Percentiles rank a stretch among this genome's conserved stretches.
phyloP scores from a whole-genome alignment of 2,797 vertebrate species.

The Phrynocephalus vlangalii region DNA sequence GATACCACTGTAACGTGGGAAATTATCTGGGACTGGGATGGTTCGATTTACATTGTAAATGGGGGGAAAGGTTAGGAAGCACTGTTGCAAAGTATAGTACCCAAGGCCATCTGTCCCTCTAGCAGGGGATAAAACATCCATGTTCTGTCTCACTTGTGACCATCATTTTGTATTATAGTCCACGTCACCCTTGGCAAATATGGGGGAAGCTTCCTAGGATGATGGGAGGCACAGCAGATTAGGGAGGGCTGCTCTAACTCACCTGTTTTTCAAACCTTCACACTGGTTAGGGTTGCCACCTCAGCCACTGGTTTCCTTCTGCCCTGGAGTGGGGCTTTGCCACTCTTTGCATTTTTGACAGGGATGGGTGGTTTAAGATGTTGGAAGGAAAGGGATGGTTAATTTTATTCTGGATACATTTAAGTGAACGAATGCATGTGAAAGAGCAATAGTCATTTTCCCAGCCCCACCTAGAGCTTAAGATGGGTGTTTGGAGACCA shows the following conservation, averaged over 20 bases:
- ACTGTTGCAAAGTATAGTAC: neutral
- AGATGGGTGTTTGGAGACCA: no score
- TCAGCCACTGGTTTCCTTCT: neutral
- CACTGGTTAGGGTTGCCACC: neutral
- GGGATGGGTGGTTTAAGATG: neutral
- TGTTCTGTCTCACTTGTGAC: neutral
- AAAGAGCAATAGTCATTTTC: slow-evolving; percentile 10
- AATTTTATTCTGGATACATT: neutral
- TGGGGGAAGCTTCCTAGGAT: neutral
- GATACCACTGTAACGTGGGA: no score
- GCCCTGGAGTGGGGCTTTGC: neutral
- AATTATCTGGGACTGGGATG: no score
- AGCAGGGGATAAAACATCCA: neutral
- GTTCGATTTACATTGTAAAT: no score
- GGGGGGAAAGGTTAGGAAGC: neutral
- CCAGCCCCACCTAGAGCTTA: neutral
- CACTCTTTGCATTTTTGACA: neutral
- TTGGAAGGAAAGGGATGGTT: neutral
- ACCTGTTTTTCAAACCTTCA: neutral
- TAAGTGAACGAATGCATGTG: neutral
- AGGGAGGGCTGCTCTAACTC: neutral
- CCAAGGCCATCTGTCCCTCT: neutral
- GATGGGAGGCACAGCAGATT: no score
- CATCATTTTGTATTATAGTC: neutral
- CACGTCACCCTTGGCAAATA: neutral